Base-by-base conservation (phyloP, 2,797 vertebrate genomes). In the Garrulus glandarius region DNA sequence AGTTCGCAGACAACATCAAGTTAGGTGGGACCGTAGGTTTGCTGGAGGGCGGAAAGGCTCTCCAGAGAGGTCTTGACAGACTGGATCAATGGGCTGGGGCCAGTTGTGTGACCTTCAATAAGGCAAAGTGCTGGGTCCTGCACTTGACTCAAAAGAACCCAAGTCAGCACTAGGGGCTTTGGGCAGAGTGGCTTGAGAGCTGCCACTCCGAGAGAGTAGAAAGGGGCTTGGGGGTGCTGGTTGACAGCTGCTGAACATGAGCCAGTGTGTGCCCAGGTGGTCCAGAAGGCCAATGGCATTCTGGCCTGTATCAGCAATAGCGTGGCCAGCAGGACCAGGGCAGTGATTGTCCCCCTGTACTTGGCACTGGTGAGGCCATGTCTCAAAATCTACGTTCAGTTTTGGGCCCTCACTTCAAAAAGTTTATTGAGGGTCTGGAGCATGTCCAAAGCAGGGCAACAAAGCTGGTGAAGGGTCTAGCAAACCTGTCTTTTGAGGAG, bases 241-340 rank as follows among this genome's bases (percentile, higher is more conserved):
- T 3, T 46, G 34, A 27, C 53, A 88, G 46, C 5, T 5, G 7
- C 21, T 5, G 10, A 59, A 34, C 13, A 60, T 7, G 6, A 74
- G 4, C 21, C 44, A 57, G 11, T 1, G 6, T 15, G n/a, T 44
- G 11, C 15, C 44, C 0, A 0, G 29, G 17, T 27, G 10, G 20
- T 30, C 53, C 74, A 30, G 47, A 72, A 52, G 11, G 20, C 52
- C 20, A 52, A 0, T 22, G 39, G 10, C 20, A 74, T 30, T 60
- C 52, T 59, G n/a, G 24, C 29, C 7, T 30, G 6, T 5, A 11
- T 34, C 68, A 67, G 39, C 13, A 80, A 30, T 3, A 24, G 17
- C 10, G 10, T 13, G 46, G n/a, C 30, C 60, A 59, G 46, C 30
- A 46, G 60, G 60, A 26, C 2, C 14, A 8, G 34, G 41, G 34